Base-by-base conservation (phyloP, 1,140 invertebrate genomes). In the Batillaria attramentaria region DNA sequence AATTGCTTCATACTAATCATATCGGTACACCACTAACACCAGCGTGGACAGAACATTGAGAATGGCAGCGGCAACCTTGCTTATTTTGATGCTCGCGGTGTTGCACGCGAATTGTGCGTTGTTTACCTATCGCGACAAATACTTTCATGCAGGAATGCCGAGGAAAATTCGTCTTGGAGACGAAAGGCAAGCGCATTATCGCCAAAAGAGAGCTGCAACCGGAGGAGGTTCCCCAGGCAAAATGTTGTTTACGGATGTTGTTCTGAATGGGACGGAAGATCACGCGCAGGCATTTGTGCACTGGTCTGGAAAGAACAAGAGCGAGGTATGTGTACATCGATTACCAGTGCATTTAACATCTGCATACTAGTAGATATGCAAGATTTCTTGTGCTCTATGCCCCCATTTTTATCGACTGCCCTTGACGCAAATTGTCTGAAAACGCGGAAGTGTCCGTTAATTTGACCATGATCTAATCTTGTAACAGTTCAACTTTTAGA, bases 221-320 rank as follows among this genome's bases (percentile, higher is more conserved):
- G 37, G 16, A 50, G 31, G 35, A 35, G 57, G 3, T 20, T 37
- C 31, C 18, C 3, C 57, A 28, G 54, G 35, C 60, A 75, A n/a
- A 20, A 43, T 68, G 37, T 31, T 60, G 35, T 42, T 41, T 31
- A 50, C 66, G 28, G 62, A 69, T 37, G 57, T 77, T 54, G 42
- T 68, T 66, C 72, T 78, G 77, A 78, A 78, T 39, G 77, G 77
- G 0, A 57, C 77, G 6, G 77, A 96, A 88, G 94, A 93, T 73
- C 95, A 96, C 89, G 95, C 95, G 84, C 95, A 96, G 86, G 89
- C 97, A 79, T 95, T 96, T 93, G 95, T 96, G 1, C 95, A 96
- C 90, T 97, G 96, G 95, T 95, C 95, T 46, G 95, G 95, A 41
- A 94, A 95, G 87, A 94, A 93, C 37, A 95, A 95, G 24, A 94